These are phyloP conservation scores for Pluvialis apricaria DNA, from an alignment of 2,113 vertebrate species.

Conservation along the genomic window DNA sequence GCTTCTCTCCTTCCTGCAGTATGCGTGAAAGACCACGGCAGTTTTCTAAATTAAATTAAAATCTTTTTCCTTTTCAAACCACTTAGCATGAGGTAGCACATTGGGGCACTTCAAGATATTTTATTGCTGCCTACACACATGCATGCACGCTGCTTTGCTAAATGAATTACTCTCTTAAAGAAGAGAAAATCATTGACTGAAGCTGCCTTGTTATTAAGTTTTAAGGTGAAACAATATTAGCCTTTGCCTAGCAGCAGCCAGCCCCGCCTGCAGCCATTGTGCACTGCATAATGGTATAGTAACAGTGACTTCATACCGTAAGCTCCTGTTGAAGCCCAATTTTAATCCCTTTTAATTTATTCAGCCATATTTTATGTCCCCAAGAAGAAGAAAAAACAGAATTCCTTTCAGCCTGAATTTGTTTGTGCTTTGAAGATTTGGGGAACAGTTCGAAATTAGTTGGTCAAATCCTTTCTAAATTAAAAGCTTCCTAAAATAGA, in stretches of 20 bases:
- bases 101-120: not conserved
- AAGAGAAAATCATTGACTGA: slow-evolving; percentile 13
- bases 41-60: slow-evolving; percentile 51
- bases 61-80: slow-evolving; percentile 26
- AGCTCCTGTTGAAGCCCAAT: not conserved
- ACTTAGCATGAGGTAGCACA: slow-evolving; percentile 32
- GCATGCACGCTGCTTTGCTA: slow-evolving; percentile 40
- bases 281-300: not conserved
- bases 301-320: not conserved
- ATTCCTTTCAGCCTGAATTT: not conserved
- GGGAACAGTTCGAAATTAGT: not conserved
- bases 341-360: slow-evolving; percentile 30
- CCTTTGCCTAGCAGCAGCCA: not conserved
- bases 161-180: slow-evolving; percentile 30
- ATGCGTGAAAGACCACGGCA: not conserved
- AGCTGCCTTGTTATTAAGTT: slow-evolving; percentile 34
- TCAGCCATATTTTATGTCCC: not conserved
- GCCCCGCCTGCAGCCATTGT: not conserved
- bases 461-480: not conserved
- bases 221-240: slow-evolving; percentile 42
- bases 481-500: not conserved
- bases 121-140: not conserved
- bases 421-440: not conserved
- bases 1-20: not conserved
- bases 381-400: not conserved